Evolutionary conservation across 1,140 invertebrate species (phyloP), one percentile per base, ranked within the genome.

Genomic region (Ostrea denselamellosa): DNA sequence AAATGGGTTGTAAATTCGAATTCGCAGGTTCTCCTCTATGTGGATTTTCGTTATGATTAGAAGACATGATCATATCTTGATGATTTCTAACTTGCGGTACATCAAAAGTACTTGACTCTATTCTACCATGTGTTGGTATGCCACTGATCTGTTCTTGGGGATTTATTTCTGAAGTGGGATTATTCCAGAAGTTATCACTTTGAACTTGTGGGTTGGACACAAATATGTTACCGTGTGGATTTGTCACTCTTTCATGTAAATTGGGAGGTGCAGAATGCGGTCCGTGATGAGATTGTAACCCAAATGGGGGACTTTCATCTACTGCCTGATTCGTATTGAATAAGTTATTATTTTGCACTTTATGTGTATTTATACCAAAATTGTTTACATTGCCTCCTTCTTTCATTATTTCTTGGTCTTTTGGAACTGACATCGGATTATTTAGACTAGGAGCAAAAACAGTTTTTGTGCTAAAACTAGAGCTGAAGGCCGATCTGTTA

Each of bases 391-490:
- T 5, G 25, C 12, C 25, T 77, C 25, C n/a, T 77, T 77, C 22
- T 0, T 22, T 77, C 25, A 25, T 77, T 34, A 25, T 34, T 17
- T 12, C 9, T 12, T 14, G 25, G 28, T 77, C 12, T 12, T 77
- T 77, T 28, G 28, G 25, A 0, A 77, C 14, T 77, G 68, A 12
- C 68, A 34, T 14, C 28, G 22, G 68, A 2, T 25, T 10, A 34
- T 28, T 10, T 12, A 22, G 10, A 3, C 9, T 25, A 34, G 68
- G 25, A 77, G 25, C 68, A 14, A 77, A 77, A 3, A 77, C 25
- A 28, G 68, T 77, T 77, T 77, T 77, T 10, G 68, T 34, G 28
- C 68, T 77, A 34, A 77, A 77, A 77, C 68, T 77, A 14, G 68
- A 77, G 25, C 68, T 77, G 10, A 28, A 77, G 5, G 68, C 68